Percentiles rank a stretch among this genome's conserved stretches.
phyloP scores from a whole-genome alignment of 2,113 vertebrate genomes.

The Helogale parvula region DNA sequence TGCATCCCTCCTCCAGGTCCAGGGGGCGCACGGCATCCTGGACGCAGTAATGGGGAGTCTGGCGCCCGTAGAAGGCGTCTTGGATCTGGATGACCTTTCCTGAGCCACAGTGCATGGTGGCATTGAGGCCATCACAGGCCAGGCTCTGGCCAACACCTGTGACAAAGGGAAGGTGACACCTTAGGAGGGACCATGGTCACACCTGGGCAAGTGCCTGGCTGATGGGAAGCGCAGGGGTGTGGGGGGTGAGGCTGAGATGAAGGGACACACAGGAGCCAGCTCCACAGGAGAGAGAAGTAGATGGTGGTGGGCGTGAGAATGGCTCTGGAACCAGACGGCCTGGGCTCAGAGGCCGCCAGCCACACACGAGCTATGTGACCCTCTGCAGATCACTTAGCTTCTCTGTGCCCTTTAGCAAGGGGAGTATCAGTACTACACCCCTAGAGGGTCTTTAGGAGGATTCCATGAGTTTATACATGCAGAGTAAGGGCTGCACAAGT shows the following conservation, averaged over 20 bases:
- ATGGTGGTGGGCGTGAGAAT: rapidly evolving
- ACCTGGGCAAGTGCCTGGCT: too few relatives aligned
- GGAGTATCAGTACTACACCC: background rate
- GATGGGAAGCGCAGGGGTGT: background rate
- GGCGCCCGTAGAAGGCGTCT: slow-evolving; percentile 92
- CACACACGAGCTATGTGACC: background rate
- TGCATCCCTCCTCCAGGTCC: slow-evolving; percentile 85
- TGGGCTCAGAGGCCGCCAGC: background rate
- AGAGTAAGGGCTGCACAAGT: background rate
- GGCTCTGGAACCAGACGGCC: background rate
- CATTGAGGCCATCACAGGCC: slow-evolving; percentile 90
- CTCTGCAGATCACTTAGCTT: background rate
- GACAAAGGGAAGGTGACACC: background rate
- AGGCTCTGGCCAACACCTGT: slow-evolving; percentile 89
- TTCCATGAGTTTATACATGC: background rate
- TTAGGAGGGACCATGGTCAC: background rate
- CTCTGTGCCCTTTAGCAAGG: background rate
- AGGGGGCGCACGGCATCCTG: slow-evolving; percentile 20
- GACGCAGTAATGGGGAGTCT: slow-evolving; percentile 91
- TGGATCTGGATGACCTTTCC: slow-evolving; percentile 92
- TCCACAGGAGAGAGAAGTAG: background rate
- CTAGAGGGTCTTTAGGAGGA: background rate
- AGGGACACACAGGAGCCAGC: background rate
- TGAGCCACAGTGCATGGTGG: slow-evolving; percentile 92
- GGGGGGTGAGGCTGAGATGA: background rate